Percentiles rank a stretch among this genome's conserved stretches.
Evolutionary conservation across 2,888 invertebrate genomes (phyloP).

Genomic region (Tanytarsus gracilentus): DNA sequence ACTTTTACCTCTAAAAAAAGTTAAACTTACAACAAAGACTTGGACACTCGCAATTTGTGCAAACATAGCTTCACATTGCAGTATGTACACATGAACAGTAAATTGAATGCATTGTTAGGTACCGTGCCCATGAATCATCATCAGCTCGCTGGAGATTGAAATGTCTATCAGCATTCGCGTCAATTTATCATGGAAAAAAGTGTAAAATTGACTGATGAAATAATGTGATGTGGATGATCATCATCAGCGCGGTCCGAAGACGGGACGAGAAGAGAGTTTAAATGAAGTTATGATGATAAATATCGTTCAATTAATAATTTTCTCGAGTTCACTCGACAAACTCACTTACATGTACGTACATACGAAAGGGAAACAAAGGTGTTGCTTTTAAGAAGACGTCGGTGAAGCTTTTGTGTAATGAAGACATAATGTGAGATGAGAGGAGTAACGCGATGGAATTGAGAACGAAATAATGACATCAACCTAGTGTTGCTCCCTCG

Average conservation of each 20-base stretch:
- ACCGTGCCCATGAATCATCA: neutral
- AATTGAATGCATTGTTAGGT: conserved; percentile 7
- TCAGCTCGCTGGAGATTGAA: neutral
- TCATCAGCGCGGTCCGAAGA: no score
- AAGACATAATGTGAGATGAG: conserved; percentile 18
- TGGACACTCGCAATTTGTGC: no score
- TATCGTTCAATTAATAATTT: conserved; percentile 21
- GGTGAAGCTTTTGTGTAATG: conserved; percentile 3
- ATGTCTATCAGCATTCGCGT: neutral
- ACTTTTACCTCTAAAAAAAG: neutral
- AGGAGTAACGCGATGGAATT: no score
- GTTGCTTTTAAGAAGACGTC: neutral
- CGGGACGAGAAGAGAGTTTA: no score
- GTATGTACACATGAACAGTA: neutral
- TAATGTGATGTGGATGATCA: neutral
- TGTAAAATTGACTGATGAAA: neutral
- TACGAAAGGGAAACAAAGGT: conserved; percentile 14
- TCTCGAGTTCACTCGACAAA: neutral
- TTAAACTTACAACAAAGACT: no score
- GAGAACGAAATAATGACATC: conserved; percentile 23
- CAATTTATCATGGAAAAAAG: neutral
- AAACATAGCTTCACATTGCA: no score
- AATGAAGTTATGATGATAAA: no score
- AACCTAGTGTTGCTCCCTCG: neutral
- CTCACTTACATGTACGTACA: neutral